Evolutionary conservation across 2,797 vertebrate species (phyloP).

Genomic region (Paedocypris micromegethes): DNA sequence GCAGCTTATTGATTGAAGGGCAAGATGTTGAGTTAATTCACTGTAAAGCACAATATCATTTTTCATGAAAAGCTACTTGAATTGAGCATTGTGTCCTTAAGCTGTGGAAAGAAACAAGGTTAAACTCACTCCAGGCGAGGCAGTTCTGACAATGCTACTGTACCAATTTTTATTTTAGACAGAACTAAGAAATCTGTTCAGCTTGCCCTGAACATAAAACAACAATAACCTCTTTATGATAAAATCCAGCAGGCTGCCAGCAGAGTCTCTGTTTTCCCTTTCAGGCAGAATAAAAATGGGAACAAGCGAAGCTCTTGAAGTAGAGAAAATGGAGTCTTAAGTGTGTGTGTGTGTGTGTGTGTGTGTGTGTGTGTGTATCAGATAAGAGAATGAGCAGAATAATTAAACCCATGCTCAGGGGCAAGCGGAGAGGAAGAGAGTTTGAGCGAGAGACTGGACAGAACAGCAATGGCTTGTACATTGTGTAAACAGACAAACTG

Average conservation of each 20-base stretch:
- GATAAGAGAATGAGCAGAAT: constrained; percentile 58
- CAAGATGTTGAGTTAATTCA: constrained; percentile 14
- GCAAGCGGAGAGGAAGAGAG: constrained; percentile 46
- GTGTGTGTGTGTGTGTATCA: constrained; percentile 53
- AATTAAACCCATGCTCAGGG: constrained; percentile 58
- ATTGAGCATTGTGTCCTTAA: neutral
- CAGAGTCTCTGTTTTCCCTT: constrained; percentile 43
- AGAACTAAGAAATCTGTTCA: constrained; percentile 42
- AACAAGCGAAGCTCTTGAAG: constrained; percentile 50
- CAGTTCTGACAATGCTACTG: constrained; percentile 40
- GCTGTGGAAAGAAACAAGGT: constrained; percentile 5
- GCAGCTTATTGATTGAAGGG: neutral
- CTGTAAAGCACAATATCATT: constrained; percentile 7
- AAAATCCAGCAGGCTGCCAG: constrained; percentile 44
- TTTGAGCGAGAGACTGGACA: constrained; percentile 10
- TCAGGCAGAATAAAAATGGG: constrained; percentile 49
- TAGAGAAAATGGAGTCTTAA: constrained; percentile 51
- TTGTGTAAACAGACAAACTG: constrained; percentile 27
- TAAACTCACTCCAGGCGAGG: constrained; percentile 28
- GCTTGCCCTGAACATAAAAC: constrained; percentile 43
- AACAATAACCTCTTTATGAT: constrained; percentile 50
- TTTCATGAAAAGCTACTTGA: constrained; percentile 9
- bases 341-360: constrained; percentile 56
- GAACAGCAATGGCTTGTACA: constrained; percentile 13
- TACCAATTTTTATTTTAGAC: constrained; percentile 40